Evolutionary conservation across 2,113 vertebrate genomes (phyloP), one percentile per base, ranked within the genome.

Genomic region (Elephas maximus): DNA sequence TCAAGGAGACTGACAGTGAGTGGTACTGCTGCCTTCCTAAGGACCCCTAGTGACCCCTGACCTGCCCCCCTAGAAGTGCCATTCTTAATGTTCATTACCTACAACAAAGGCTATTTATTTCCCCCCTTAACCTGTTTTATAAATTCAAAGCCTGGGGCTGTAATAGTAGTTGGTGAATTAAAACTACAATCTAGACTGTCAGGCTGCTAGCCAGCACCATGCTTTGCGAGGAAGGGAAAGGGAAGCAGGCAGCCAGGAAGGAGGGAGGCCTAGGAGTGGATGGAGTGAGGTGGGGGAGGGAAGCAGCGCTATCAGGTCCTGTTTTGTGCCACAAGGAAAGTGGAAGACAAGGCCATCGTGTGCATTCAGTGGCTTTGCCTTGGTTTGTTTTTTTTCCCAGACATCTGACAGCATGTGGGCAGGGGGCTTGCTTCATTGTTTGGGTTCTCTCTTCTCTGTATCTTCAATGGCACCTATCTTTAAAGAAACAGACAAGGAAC

Each of bases 391-490:
- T 65, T 78, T 92, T 20, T 15, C 23, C 63, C 51, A 73, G n/a
- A 44, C 0, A 37, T 62, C 87, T 80, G 94, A 89, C 62, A 91
- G 63, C 37, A 48, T 0, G 24, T 94, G 97, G 92, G 78, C 60
- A 53, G 6, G 9, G 73, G 51, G 30, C 69, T 83, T 2, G 4
- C 95, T 77, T 90, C 76, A 77, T 89, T 97, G 96, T 96, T 80
- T 93, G 88, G 96, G 44, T 90, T 62, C 60, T 91, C 63, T 74
- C 79, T 90, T 81, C 51, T 92, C 76, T 48, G 79, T 9, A 45
- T 94, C 95, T 82, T 95, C 91, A 96, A 62, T 0, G 63, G 86
- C 71, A 78, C 76, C 74, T 88, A 79, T 87, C 86, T 91, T 81
- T 91, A 96, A 94, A 94, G 89, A 95, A 71, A 79, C 44, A 94